Evolutionary conservation across 1,140 invertebrate species (phyloP).

Genomic region (Hirudo medicinalis): DNA sequence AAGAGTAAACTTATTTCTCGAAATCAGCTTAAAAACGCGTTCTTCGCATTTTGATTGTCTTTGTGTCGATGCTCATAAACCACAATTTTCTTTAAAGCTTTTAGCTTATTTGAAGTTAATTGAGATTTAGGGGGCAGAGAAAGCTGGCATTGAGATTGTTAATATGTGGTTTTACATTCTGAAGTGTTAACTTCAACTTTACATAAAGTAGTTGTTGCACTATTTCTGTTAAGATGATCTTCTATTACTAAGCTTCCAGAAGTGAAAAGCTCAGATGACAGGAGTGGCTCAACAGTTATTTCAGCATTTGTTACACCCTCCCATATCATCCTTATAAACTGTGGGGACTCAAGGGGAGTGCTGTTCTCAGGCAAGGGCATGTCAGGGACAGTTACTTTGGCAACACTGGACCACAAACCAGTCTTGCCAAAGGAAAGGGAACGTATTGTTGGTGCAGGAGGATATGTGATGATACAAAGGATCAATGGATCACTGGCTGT

Average conservation of each 20-base stretch:
- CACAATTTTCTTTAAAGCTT: no score
- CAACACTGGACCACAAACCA: constrained; percentile 92
- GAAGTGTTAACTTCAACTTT: no score
- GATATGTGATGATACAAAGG: constrained; percentile 91
- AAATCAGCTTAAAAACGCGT: no score
- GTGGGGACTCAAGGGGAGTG: constrained; percentile 90
- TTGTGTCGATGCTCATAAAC: no score
- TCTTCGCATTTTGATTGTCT: no score
- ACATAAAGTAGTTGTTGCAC: no score
- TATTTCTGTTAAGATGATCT: not conserved
- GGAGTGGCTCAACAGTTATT: constrained; percentile 89
- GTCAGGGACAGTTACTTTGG: constrained; percentile 66
- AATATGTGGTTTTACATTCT: no score
- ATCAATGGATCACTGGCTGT: constrained; percentile 62
- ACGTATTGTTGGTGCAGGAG: constrained; percentile 85
- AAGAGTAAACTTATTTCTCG: not conserved
- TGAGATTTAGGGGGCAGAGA: no score
- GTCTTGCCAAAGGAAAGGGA: constrained; percentile 74
- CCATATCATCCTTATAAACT: constrained; percentile 58
- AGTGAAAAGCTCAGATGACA: constrained; percentile 69
- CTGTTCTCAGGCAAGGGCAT: constrained; percentile 26
- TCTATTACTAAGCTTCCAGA: constrained; percentile 53
- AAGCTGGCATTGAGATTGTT: no score
- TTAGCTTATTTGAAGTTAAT: no score
- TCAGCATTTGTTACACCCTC: constrained; percentile 79